These are phyloP conservation scores for Lordiphosa andalusiaca DNA, from an alignment of 2,888 invertebrate species.

Conservation along the genomic window DNA sequence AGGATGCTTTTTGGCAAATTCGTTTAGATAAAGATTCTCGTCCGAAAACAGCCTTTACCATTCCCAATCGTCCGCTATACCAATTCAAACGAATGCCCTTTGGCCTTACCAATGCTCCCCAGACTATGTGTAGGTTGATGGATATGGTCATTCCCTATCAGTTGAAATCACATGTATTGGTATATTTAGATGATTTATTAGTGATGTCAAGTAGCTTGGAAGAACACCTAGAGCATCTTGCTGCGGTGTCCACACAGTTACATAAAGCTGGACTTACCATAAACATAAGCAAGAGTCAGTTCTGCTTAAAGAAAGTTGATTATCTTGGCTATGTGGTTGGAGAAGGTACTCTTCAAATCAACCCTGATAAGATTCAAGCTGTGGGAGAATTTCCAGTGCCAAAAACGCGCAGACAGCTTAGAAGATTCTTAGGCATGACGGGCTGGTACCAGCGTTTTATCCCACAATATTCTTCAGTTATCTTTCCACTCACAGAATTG, in stretches of 20 bases:
- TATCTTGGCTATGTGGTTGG: neutral
- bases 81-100: neutral
- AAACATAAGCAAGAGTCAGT: no score
- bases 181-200: no score
- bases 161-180: no score
- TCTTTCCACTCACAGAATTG: slow-evolving; percentile 7
- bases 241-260: no score
- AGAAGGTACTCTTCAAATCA: neutral
- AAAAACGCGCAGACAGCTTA: slow-evolving; percentile 12
- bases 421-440: slow-evolving; percentile 9
- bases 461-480: neutral
- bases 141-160: slow-evolving; percentile 7
- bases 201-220: no score
- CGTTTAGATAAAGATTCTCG: neutral
- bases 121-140: slow-evolving; percentile 1
- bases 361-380: neutral
- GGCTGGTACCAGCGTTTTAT: slow-evolving; percentile 18
- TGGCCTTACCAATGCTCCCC: neutral
- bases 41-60: neutral
- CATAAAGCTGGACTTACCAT: no score
- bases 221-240: no score
- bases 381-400: slow-evolving; percentile 8
- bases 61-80: neutral
- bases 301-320: no score
- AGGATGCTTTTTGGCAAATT: no score